phyloP scores from a whole-genome alignment of 2,113 vertebrate species.

The Trogon surrucura region DNA sequence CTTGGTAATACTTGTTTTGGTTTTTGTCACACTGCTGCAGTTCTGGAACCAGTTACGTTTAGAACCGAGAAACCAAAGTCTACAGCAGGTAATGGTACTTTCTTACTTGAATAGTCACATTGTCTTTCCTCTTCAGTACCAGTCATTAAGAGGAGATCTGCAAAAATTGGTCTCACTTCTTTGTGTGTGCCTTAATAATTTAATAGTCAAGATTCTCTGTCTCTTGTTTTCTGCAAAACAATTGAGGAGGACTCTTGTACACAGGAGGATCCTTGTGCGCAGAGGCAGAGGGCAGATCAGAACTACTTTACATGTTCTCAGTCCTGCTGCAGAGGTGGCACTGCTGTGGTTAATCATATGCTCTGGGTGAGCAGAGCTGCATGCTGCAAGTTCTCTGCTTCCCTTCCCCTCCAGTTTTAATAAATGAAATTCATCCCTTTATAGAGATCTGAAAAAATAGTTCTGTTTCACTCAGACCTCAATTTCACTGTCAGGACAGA shows the following conservation, averaged over 20 bases:
- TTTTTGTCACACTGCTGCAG: constrained; percentile 50
- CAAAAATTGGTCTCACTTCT: background rate
- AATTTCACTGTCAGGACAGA: background rate
- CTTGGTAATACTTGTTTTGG: background rate
- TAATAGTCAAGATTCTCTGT: background rate
- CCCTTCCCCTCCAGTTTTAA: background rate
- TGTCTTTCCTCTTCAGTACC: constrained; percentile 17
- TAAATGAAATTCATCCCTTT: background rate
- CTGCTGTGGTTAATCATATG: background rate
- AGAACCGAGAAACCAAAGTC: constrained; percentile 59
- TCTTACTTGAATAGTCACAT: background rate
- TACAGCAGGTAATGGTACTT: constrained; percentile 61
- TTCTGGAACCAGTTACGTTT: constrained; percentile 50
- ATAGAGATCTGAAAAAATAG: background rate
- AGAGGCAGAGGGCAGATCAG: background rate
- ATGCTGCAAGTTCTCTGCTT: background rate
- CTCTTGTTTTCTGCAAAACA: background rate
- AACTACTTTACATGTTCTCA: background rate
- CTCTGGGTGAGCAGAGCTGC: background rate
- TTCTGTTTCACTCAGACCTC: background rate
- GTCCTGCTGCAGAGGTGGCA: background rate
- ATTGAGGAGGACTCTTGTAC: background rate
- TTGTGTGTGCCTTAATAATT: background rate
- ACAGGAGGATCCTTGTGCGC: too few species aligned
- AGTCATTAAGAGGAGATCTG: background rate